A percentile compares a stretch with the other conserved stretches of the same genome.
Conservation (phyloP, 2,797 vertebrate species). For the Steatocranus sp. region DNA sequence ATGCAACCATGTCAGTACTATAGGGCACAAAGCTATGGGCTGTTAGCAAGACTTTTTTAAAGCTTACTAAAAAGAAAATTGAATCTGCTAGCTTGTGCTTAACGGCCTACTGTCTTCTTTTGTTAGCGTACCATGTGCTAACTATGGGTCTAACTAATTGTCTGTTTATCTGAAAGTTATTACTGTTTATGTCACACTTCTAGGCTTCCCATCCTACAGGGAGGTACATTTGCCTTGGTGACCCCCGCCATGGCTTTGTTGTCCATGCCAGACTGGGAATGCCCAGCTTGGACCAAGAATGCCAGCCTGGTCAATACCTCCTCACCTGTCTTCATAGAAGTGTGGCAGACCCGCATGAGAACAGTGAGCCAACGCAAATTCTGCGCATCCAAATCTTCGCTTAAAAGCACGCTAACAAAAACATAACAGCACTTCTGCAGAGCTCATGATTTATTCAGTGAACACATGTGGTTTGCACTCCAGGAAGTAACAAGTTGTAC, state of each 20-base stretch:
- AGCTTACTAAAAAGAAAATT: neutral
- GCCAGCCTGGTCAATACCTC: conserved; percentile 82
- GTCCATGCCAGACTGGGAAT: conserved; percentile 84
- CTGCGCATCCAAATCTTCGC: fast-evolving
- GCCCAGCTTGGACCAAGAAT: conserved; percentile 88
- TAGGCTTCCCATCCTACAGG: conserved; percentile 93
- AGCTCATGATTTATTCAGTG: neutral
- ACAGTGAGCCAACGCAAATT: conserved; percentile 69
- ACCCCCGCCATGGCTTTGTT: conserved; percentile 86
- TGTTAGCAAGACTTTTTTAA: neutral
- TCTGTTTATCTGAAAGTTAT: neutral
- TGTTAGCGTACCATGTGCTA: neutral
- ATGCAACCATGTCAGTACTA: neutral
- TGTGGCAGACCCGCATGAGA: conserved; percentile 88
- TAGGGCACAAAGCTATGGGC: neutral
- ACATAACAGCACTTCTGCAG: neutral
- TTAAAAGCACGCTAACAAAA: neutral
- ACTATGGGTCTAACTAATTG: neutral
- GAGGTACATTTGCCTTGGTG: conserved; percentile 86
- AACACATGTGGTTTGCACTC: neutral
- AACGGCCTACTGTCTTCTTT: fast-evolving
- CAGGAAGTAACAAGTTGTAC: neutral
- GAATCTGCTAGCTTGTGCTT: neutral
- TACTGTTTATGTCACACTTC: neutral
- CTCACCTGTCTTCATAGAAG: conserved; percentile 80